Percentiles rank a stretch among this genome's conserved stretches.
These are phyloP conservation scores for Dreissena rostriformis DNA, from an alignment of 1,140 invertebrate genomes.

Conservation along the genomic window DNA sequence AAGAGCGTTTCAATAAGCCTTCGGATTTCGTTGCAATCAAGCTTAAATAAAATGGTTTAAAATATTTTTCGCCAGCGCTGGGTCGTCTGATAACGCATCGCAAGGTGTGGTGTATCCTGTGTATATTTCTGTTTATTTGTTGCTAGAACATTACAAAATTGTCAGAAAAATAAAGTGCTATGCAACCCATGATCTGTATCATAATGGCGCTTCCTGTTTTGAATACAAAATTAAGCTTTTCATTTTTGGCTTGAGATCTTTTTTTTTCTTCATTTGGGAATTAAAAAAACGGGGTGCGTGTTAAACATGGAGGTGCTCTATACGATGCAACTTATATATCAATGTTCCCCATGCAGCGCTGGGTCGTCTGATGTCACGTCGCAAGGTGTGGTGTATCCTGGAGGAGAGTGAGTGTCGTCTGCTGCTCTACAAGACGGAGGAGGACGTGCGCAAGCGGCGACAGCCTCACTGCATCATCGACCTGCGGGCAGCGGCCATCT, in stretches of 20 bases:
- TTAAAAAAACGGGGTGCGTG: too few species aligned
- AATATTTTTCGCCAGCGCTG: neutral
- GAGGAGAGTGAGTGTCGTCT: conserved; percentile 79
- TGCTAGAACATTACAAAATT: too few species aligned
- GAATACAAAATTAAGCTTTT: too few species aligned
- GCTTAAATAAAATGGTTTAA: neutral
- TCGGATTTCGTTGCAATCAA: neutral
- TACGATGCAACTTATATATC: too few species aligned
- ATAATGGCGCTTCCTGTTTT: too few species aligned
- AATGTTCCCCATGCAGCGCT: conserved; percentile 71
- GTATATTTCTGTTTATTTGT: too few species aligned
- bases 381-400: conserved; percentile 79
- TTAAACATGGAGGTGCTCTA: too few species aligned
- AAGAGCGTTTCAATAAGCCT: neutral
- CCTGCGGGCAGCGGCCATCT: conserved; percentile 78
- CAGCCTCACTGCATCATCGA: conserved; percentile 73
- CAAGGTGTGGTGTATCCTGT: neutral
- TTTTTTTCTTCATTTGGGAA: too few species aligned
- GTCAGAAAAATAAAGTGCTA: too few species aligned
- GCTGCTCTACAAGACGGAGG: conserved; percentile 76
- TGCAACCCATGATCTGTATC: too few species aligned
- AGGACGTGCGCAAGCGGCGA: conserved; percentile 65
- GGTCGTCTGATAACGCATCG: neutral
- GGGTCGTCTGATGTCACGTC: conserved; percentile 75
- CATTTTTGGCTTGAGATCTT: too few species aligned